These are phyloP conservation scores for Syngnathus rostellatus DNA, from an alignment of 2,797 vertebrate genomes.

Conservation along the genomic window DNA sequence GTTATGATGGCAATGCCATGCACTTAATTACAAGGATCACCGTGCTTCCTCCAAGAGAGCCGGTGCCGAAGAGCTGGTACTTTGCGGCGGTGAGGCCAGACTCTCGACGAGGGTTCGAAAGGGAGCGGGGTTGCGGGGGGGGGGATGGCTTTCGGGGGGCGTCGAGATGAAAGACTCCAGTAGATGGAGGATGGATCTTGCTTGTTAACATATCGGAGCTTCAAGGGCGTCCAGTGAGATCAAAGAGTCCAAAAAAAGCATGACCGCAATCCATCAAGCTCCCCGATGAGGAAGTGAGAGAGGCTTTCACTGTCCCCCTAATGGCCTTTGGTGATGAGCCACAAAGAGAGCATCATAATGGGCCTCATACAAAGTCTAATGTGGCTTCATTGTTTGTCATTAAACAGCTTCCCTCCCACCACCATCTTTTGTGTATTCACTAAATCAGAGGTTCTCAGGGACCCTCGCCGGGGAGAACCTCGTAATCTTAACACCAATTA, in stretches of 20 bases:
- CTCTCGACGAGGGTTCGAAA: constrained; percentile 52
- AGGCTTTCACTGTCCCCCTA: constrained; percentile 55
- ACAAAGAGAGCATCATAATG: constrained; percentile 61
- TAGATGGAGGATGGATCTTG: constrained; percentile 50
- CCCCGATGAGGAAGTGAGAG: constrained; percentile 60
- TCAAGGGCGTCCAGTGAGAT: constrained; percentile 59
- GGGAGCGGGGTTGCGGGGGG: constrained; percentile 27
- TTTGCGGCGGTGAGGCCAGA: constrained; percentile 45
- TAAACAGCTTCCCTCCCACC: constrained; percentile 39
- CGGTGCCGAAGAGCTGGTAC: constrained; percentile 8
- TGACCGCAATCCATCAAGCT: constrained; percentile 59
- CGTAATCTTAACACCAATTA: background rate
- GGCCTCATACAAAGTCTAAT: constrained; percentile 49
- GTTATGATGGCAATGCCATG: constrained; percentile 65
- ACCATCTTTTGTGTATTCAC: constrained; percentile 49
- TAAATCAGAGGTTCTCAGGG: background rate
- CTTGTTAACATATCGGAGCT: constrained; percentile 65
- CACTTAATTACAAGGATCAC: constrained; percentile 66
- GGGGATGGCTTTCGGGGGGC: constrained; percentile 21
- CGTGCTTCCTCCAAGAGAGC: constrained; percentile 44
- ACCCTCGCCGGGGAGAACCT: background rate
- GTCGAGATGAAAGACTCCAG: constrained; percentile 55
- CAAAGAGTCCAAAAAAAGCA: constrained; percentile 60
- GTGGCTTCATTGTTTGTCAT: constrained; percentile 52
- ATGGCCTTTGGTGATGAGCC: constrained; percentile 60